Conservation (phyloP, 2,888 invertebrate genomes). For the Hetaerina titia region DNA sequence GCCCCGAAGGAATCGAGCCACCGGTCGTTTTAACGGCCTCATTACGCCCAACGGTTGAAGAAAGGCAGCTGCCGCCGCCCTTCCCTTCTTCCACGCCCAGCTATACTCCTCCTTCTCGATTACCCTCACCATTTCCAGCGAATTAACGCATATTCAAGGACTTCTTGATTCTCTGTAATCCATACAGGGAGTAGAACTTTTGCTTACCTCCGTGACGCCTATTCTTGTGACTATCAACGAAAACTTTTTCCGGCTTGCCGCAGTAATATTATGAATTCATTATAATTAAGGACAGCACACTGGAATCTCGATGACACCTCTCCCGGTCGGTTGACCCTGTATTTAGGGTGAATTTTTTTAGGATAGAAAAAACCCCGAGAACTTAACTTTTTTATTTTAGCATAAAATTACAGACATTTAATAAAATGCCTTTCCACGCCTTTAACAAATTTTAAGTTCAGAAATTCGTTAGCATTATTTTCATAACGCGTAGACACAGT, state of each 20-base stretch:
- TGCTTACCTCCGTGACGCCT: not conserved
- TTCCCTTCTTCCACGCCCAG: not conserved
- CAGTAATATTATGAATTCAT: not conserved
- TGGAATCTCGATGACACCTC: not conserved
- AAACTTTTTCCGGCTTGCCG: not conserved
- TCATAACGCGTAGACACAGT: no score
- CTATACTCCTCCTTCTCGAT: not conserved
- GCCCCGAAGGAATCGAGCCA: slow-evolving; percentile 46
- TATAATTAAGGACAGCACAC: not conserved
- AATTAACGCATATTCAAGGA: not conserved
- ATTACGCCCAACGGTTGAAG: slow-evolving; percentile 46
- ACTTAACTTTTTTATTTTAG: not conserved
- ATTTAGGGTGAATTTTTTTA: not conserved
- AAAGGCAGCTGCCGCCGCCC: slow-evolving; percentile 6
- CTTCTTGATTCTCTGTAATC: not conserved
- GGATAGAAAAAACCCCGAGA: not conserved
- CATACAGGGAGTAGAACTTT: not conserved
- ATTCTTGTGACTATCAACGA: not conserved
- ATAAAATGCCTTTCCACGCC: not conserved
- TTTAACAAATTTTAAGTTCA: no score
- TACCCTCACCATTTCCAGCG: not conserved
- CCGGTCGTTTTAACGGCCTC: slow-evolving; percentile 63
- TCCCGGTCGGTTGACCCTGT: not conserved
- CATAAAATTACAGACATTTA: not conserved
- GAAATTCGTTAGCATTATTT: no score